Evolutionary conservation across 2,113 vertebrate species (phyloP).

Genomic region (Ginglymostoma cirratum): DNA sequence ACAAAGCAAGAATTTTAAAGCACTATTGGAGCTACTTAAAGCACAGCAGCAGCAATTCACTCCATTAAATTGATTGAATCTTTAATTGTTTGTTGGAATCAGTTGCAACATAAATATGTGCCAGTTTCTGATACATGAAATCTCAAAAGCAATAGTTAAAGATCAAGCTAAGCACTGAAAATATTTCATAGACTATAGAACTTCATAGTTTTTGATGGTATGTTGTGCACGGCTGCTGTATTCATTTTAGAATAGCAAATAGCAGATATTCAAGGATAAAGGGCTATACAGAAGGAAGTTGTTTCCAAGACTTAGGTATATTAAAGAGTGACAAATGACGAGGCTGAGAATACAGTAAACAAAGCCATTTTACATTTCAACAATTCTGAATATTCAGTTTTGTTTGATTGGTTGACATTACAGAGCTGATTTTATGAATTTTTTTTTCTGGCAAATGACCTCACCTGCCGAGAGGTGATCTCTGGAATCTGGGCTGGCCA

Average conservation of each 20-base stretch:
- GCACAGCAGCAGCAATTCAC: background rate
- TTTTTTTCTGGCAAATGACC: background rate
- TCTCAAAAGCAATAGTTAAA: background rate
- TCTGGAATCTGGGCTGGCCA: background rate
- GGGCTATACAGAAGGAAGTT: background rate
- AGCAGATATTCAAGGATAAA: background rate
- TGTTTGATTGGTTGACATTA: background rate
- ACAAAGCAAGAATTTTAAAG: background rate
- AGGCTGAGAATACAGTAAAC: background rate
- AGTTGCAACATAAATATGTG: background rate
- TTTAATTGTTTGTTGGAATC: background rate
- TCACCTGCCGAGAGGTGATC: background rate
- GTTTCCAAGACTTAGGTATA: background rate
- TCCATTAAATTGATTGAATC: background rate
- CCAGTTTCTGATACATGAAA: background rate
- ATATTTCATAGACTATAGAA: background rate
- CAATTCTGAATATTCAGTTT: constrained; percentile 3
- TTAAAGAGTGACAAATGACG: background rate
- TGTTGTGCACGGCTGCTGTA: background rate
- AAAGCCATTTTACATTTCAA: background rate
- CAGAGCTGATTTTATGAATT: background rate
- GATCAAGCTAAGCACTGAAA: background rate
- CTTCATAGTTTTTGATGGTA: background rate
- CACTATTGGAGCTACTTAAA: background rate
- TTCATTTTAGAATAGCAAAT: background rate